phyloP scores from a whole-genome alignment of 2,113 vertebrate species.

The Erpornis zantholeuca region DNA sequence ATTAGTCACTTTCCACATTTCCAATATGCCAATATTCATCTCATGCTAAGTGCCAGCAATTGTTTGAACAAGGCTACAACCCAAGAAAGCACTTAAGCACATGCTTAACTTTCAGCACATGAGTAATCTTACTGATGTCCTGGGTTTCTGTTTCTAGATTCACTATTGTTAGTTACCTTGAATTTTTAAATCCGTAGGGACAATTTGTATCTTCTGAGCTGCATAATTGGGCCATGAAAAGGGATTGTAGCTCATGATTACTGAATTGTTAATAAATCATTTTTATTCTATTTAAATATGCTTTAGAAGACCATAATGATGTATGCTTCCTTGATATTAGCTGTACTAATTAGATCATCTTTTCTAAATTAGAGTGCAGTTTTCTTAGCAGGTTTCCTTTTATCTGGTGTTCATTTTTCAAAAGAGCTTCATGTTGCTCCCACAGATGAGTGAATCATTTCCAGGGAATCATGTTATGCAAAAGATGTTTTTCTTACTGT shows the following conservation, averaged over 20 bases:
- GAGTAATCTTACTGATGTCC: neutral
- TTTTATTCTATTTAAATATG: constrained; percentile 65
- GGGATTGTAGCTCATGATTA: constrained; percentile 15
- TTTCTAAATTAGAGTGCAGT: constrained; percentile 59
- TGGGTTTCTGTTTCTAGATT: neutral
- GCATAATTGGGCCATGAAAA: constrained; percentile 29
- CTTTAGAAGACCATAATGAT: constrained; percentile 51
- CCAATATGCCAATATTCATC: constrained; percentile 43
- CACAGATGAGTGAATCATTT: constrained; percentile 51
- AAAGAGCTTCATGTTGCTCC: constrained; percentile 21
- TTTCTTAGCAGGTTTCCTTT: constrained; percentile 68
- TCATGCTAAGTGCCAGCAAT: neutral
- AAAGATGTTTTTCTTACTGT: neutral
- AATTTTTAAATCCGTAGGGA: neutral
- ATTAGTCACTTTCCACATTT: constrained; percentile 35
- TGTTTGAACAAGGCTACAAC: constrained; percentile 1
- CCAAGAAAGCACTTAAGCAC: constrained; percentile 28
- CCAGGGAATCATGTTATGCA: constrained; percentile 31
- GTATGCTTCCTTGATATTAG: constrained; percentile 63
- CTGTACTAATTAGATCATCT: constrained; percentile 61
- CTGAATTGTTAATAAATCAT: constrained; percentile 56
- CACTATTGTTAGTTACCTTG: neutral
- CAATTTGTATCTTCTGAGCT: constrained; percentile 14
- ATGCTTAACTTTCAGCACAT: constrained; percentile 39
- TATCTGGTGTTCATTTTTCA: constrained; percentile 57